These are phyloP conservation scores for Linyphia triangularis DNA, from an alignment of 2,888 invertebrate species.

Conservation along the genomic window DNA sequence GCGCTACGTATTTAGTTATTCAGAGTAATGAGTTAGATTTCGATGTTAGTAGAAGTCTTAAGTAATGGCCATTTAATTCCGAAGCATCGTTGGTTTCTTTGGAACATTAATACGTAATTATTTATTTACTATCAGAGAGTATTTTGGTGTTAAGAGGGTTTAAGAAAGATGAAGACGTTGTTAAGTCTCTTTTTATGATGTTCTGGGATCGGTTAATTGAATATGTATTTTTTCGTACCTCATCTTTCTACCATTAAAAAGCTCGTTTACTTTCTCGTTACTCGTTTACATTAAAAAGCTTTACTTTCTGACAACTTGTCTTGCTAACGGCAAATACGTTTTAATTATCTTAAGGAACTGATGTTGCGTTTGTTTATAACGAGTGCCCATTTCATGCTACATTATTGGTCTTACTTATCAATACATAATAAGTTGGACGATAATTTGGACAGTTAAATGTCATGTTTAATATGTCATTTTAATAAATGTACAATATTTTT, in stretches of 20 bases:
- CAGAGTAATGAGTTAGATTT: conserved; percentile 25
- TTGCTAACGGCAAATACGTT: not conserved
- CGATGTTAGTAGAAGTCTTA: not conserved
- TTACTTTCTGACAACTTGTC: not conserved
- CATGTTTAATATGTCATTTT: too few relatives aligned
- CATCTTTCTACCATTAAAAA: not conserved
- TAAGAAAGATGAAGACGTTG: not conserved
- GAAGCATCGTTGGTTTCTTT: not conserved
- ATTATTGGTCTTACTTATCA: too few relatives aligned
- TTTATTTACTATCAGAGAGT: conserved; percentile 12
- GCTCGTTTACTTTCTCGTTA: not conserved
- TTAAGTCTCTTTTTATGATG: conserved; percentile 34
- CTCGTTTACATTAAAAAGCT: not conserved
- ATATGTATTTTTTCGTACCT: conserved; percentile 3
- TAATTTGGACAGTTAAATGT: too few relatives aligned
- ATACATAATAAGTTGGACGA: too few relatives aligned
- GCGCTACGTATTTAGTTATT: conserved; percentile 42
- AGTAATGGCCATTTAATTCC: conserved; percentile 54
- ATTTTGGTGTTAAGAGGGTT: conserved; percentile 30
- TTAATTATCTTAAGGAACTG: too few relatives aligned
- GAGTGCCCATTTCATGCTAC: too few relatives aligned
- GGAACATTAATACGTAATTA: conserved; percentile 18
- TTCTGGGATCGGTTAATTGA: conserved; percentile 13
- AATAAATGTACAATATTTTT: too few relatives aligned
- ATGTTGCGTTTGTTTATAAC: too few relatives aligned